Evolutionary conservation across 2,797 vertebrate genomes (phyloP).

Genomic region (Diceros bicornis): DNA sequence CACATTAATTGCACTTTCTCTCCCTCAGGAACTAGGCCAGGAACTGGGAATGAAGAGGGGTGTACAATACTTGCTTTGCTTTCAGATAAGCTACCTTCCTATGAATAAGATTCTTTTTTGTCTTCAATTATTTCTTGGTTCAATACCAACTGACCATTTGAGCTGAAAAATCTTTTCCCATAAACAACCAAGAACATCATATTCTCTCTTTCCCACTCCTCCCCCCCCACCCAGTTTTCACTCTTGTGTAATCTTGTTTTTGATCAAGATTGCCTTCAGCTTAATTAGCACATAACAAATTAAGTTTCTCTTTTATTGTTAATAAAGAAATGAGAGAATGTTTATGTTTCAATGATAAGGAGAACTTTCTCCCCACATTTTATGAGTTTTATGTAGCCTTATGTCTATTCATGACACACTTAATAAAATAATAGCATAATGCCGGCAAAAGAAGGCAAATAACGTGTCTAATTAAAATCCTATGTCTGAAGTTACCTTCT

Average conservation of each 20-base stretch:
- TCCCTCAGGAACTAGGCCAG: neutral
- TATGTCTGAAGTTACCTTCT: constrained; percentile 28
- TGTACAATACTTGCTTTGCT: neutral
- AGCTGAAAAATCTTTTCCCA: constrained; percentile 10
- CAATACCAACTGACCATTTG: constrained; percentile 38
- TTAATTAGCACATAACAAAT: constrained; percentile 84
- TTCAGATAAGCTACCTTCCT: neutral
- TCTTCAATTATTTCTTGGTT: constrained; percentile 57
- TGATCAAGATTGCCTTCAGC: constrained; percentile 62
- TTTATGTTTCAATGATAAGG: constrained; percentile 67
- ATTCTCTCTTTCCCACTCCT: neutral
- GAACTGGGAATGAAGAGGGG: neutral
- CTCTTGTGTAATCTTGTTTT: constrained; percentile 63
- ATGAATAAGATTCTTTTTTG: neutral
- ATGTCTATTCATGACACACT: constrained; percentile 58
- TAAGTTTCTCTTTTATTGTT: constrained; percentile 76
- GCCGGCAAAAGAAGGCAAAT: constrained; percentile 52
- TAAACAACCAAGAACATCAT: neutral
- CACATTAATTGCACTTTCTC: neutral
- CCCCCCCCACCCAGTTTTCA: neutral
- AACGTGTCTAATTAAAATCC: constrained; percentile 75
- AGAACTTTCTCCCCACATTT: constrained; percentile 46
- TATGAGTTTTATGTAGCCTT: constrained; percentile 71
- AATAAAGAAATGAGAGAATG: constrained; percentile 76
- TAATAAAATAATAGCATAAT: constrained; percentile 75